Base-by-base conservation (phyloP, 2,797 vertebrate species). In the Crenuchus spilurus region DNA sequence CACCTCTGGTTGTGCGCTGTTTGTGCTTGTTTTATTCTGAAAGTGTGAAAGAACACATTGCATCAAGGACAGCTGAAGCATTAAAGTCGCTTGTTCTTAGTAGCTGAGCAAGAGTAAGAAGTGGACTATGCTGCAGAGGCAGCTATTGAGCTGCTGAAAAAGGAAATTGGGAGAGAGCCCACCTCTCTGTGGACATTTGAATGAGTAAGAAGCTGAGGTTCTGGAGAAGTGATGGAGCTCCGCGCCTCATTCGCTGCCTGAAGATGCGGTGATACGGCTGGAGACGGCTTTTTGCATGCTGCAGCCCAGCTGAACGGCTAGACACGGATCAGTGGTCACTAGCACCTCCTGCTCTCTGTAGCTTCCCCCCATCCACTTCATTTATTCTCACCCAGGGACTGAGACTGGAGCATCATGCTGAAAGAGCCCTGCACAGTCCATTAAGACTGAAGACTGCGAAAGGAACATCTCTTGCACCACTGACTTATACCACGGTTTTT, bases 21-120 rank as follows among this genome's bases (percentile, higher is more conserved):
- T 78, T 83, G 69, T 81, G 81, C 71, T 78, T 64, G n/a, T 80
- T 67, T 72, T 68, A 80, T 83, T 77, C 83, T 86, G 82, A 74
- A 85, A 84, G 67, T 83, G 37, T 78, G 81, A 24, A 13, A 84
- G 84, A 79, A 57, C 76, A 76, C 74, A 84, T 73, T 78, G 69
- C 71, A 77, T 81, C 78, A 79, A 84, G 78, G 77, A 14, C 82
- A 80, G 84, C 83, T 86, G 55, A 49, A 69, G 72, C 74, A 67
- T 80, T 52, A 11, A 52, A 52, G 4, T 22, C 18, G 14, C 57
- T 62, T 9, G 60, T 41, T 8, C 22, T 55, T 7, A 55, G 16
- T 24, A n/a, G 7, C 1, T 54, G 11, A 54, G 24, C 11, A 7
- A 14, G 51, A 14, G 30, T 14, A 14, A 16, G 24, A 14, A 16